Evolutionary conservation across 53 echinoderm and acorn worm genomes (phyloP), one percentile per base, ranked within the genome.

Genomic region (Paelopatides confundens): DNA sequence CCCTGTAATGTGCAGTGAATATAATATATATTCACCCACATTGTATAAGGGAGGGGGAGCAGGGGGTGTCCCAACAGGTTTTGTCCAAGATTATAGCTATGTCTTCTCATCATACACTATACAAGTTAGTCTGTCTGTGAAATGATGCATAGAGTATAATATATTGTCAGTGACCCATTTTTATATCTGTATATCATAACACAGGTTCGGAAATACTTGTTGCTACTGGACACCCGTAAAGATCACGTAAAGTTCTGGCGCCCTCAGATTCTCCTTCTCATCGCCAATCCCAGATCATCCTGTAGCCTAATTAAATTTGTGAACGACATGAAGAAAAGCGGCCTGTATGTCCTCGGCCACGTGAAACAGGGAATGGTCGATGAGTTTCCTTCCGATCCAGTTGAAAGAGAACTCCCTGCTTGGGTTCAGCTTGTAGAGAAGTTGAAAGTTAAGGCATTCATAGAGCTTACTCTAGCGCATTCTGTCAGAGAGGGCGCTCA

Each of bases 211-310:
- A 97, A 97, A 74, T 97, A 97, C 71, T 89, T 97, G 10, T 90
- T 97, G 32, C 77, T 90, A 31, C 83, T 97, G 53, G 97, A 97
- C 76, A 85, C 88, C 26, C 88, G 95, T 63, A 97, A 97, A 66
- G 93, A 95, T 34, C 97, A 97, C 43, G 97, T 97, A 69, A 97
- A 97, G 88, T 97, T 95, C 88, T 97, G 97, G 97, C 92, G 97
- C 62, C 97, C 97, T 15, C 97, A 97, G 89, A 95, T 97, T 71
- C 88, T 97, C 0, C 95, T 97, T 9, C 90, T 97, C 3, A 77
- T 97, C 1, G 90, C 97, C 52, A 97, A 97, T 82, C 97, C 97
- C 27, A 90, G 97, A 2, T 95, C 97, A 0, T 88, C 93, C 69
- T 92, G 93, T 62, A 86, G 92, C 13, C 88, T 97, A 63, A 97